phyloP scores from a whole-genome alignment of 2,888 invertebrate species.

The Sarcophaga rosellei region DNA sequence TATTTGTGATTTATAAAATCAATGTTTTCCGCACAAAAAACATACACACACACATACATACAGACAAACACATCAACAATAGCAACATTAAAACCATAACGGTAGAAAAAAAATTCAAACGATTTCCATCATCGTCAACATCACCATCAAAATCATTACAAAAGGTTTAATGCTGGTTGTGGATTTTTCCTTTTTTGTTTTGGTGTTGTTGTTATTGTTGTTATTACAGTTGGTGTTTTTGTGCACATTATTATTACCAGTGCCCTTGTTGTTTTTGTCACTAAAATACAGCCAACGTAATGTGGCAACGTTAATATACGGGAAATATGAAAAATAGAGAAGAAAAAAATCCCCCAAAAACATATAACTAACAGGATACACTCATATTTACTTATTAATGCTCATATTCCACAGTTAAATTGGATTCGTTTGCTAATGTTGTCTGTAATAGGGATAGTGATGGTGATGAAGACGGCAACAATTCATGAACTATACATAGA shows the following conservation, averaged over 20 bases:
- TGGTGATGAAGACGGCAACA: conserved; percentile 25
- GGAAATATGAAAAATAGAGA: conserved; percentile 46
- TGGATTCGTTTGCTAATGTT: conserved; percentile 56
- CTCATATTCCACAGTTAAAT: conserved; percentile 46
- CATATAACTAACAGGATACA: conserved; percentile 1
- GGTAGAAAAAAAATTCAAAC: conserved; percentile 53
- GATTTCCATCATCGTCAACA: conserved; percentile 56
- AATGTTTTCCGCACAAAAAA: conserved; percentile 53
- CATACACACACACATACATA: neutral
- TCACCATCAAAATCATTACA: conserved; percentile 49
- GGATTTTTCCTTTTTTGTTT: neutral
- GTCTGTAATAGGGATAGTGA: conserved; percentile 18
- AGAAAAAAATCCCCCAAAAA: conserved; percentile 7
- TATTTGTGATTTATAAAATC: conserved; percentile 63
- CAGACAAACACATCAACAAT: neutral
- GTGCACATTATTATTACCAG: neutral
- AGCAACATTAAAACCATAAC: conserved; percentile 14
- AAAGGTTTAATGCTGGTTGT: conserved; percentile 58
- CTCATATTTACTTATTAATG: conserved; percentile 59
- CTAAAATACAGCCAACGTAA: conserved; percentile 59
- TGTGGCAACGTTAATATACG: conserved; percentile 61
- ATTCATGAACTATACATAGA: conserved; percentile 13
- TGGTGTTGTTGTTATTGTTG: neutral
- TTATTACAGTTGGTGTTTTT: conserved; percentile 22
- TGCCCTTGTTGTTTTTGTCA: conserved; percentile 37